Conservation (phyloP, 2,113 vertebrate genomes). For the Hippolais icterina region DNA sequence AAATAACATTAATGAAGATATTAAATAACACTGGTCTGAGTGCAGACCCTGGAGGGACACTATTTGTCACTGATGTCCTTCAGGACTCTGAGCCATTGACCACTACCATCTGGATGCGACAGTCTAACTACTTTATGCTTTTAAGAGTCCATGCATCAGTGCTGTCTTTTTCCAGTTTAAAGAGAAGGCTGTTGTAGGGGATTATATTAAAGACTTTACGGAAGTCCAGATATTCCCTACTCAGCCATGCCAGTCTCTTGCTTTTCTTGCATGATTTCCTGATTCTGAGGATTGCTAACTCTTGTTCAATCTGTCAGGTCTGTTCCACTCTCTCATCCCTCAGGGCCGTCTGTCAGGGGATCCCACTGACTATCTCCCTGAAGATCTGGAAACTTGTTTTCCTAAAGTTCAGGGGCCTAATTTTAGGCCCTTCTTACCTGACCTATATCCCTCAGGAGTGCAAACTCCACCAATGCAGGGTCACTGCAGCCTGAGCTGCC, state of each 20-base stretch:
- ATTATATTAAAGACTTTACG: not conserved
- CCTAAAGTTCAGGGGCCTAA: not conserved
- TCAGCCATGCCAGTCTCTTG: not conserved
- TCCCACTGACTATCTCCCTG: not conserved
- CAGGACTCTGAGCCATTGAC: not conserved
- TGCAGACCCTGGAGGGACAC: not conserved
- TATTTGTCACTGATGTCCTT: not conserved
- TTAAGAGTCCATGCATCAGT: not conserved
- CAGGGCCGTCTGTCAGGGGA: not conserved
- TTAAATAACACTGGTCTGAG: not conserved
- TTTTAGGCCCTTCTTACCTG: not conserved
- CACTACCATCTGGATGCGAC: not conserved
- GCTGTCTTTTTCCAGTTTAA: not conserved
- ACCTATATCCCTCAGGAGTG: not conserved
- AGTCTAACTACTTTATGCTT: not conserved
- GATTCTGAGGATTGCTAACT: not conserved
- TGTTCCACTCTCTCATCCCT: not conserved
- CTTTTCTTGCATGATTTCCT: not conserved
- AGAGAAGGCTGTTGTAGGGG: not conserved
- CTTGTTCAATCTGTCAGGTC: not conserved
- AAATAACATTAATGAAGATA: not conserved
- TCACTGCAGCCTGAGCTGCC: not conserved
- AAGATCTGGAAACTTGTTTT: not conserved
- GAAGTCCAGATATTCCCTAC: not conserved
- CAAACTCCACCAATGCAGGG: not conserved